These are phyloP conservation scores for Cephus cinctus DNA, from an alignment of 1,140 invertebrate species.

Conservation along the genomic window DNA sequence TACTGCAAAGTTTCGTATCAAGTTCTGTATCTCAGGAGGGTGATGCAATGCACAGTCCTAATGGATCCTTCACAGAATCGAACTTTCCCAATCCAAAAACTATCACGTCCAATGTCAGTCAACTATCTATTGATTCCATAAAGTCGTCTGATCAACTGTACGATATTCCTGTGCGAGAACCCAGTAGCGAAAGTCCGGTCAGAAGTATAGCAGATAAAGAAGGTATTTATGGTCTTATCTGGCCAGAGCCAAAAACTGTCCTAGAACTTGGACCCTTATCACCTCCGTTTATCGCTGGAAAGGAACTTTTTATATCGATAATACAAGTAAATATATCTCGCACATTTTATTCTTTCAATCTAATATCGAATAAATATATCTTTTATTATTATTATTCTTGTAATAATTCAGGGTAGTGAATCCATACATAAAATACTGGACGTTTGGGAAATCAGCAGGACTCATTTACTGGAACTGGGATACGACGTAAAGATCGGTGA, in stretches of 20 bases:
- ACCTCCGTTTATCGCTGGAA: constrained; percentile 53
- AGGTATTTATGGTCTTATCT: constrained; percentile 54
- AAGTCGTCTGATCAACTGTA: constrained; percentile 48
- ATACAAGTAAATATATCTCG: constrained; percentile 47
- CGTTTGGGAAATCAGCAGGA: constrained; percentile 56
- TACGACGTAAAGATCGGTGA: constrained; percentile 56
- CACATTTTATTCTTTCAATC: too few relatives aligned
- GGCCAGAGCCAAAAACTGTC: constrained; percentile 65
- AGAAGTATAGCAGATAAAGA: constrained; percentile 31
- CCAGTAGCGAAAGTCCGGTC: constrained; percentile 37
- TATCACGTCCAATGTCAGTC: constrained; percentile 44
- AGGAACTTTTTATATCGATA: constrained; percentile 55
- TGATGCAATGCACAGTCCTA: constrained; percentile 39
- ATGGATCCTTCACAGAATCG: constrained; percentile 30
- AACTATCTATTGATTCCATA: constrained; percentile 45
- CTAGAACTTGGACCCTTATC: constrained; percentile 55
- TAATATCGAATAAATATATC: background rate
- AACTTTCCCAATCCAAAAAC: constrained; percentile 40
- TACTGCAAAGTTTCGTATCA: constrained; percentile 45
- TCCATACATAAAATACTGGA: constrained; percentile 57
- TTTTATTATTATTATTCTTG: constrained; percentile 1
- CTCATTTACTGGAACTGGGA: constrained; percentile 51
- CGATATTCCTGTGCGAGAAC: constrained; percentile 36
- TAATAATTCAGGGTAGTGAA: constrained; percentile 38
- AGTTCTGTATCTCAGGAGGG: constrained; percentile 37